phyloP scores from a whole-genome alignment of 2,888 invertebrate genomes.

The Ceriagrion tenellum region DNA sequence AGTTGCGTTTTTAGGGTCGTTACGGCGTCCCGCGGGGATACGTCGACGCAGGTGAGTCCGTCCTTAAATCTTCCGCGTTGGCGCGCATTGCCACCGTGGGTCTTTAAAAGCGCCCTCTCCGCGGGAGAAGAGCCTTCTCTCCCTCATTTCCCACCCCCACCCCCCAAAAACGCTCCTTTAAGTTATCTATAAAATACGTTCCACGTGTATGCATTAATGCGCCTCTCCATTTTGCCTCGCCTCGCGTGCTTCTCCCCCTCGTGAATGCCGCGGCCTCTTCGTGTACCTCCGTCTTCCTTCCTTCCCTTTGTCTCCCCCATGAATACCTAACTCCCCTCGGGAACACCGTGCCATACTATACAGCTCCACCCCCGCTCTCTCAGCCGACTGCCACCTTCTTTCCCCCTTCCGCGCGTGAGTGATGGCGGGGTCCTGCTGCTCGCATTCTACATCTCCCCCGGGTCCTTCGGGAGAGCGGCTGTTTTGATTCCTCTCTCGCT shows the following conservation, averaged over 20 bases:
- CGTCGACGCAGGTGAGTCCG: neutral
- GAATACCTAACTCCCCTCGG: conserved; percentile 27
- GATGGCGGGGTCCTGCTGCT: neutral
- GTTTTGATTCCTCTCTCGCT: neutral
- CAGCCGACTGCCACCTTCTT: neutral
- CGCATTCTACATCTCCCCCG: neutral
- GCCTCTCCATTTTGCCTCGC: neutral
- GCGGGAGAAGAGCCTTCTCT: neutral
- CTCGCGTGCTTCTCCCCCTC: neutral
- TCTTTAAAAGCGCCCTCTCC: neutral
- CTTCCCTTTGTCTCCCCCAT: neutral
- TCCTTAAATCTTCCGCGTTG: neutral
- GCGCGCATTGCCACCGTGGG: neutral
- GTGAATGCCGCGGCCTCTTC: neutral
- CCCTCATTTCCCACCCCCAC: neutral
- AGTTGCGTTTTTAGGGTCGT: neutral
- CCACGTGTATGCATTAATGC: conserved; percentile 5
- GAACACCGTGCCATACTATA: neutral
- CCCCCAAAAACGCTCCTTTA: neutral
- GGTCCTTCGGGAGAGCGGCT: neutral
- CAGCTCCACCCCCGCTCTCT: neutral
- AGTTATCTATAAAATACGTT: neutral
- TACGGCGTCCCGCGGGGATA: neutral
- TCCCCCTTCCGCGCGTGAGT: neutral
- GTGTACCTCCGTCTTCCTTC: neutral